Percentiles rank a stretch among this genome's conserved stretches.
phyloP scores from a whole-genome alignment of 1,140 invertebrate genomes.

The Drosophila watanabei region DNA sequence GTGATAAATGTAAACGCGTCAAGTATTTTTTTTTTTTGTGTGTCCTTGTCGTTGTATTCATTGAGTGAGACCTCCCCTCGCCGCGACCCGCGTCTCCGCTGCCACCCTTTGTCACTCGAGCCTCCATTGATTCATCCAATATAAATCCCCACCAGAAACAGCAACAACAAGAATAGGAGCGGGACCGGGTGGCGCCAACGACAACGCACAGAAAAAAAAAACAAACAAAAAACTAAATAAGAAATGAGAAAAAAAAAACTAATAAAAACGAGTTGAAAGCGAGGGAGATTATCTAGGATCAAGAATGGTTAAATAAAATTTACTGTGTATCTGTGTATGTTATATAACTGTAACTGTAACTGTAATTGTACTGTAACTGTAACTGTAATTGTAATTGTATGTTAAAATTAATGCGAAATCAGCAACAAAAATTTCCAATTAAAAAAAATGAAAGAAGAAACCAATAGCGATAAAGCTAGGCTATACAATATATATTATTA shows the following conservation, averaged over 20 bases:
- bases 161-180: background rate
- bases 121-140: slow-evolving; percentile 11
- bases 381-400: slow-evolving; percentile 50
- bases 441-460: background rate
- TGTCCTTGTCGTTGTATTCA: slow-evolving; percentile 38
- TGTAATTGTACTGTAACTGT: slow-evolving; percentile 29
- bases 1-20: slow-evolving; percentile 81
- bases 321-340: slow-evolving; percentile 57
- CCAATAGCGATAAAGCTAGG: slow-evolving; percentile 44
- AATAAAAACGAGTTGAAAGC: slow-evolving; percentile 18
- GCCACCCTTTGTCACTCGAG: background rate
- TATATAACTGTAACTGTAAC: slow-evolving; percentile 45
- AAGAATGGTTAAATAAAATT: slow-evolving; percentile 53
- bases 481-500: slow-evolving; percentile 37
- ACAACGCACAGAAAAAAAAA: slow-evolving; percentile 41
- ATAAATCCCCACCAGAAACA: slow-evolving; percentile 15
- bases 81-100: slow-evolving; percentile 4
- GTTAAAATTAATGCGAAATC: slow-evolving; percentile 45
- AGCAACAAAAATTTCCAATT: slow-evolving; percentile 32
- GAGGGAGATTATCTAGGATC: slow-evolving; percentile 26
- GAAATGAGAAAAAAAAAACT: background rate
- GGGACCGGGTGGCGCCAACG: slow-evolving; percentile 35
- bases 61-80: slow-evolving; percentile 39
- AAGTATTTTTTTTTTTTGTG: slow-evolving; percentile 26
- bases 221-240: background rate